Base-by-base conservation (phyloP, 2,888 invertebrate species). In the Agrotis segetum region DNA sequence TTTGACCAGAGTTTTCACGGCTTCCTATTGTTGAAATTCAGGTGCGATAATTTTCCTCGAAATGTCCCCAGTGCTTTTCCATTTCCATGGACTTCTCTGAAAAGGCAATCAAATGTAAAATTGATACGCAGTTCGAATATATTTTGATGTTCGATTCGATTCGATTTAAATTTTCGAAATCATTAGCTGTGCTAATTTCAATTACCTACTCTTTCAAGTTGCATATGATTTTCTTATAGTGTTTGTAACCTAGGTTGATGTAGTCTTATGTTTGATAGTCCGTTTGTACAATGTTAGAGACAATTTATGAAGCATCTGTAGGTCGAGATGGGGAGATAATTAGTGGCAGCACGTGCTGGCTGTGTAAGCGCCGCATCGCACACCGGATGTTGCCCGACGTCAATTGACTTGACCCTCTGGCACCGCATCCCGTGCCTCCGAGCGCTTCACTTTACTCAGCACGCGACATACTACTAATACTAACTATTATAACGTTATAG, bases 331-430 rank as follows among this genome's bases (percentile, higher is more conserved):
- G 75, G 74, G 71, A 83, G 82, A 87, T 89, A 90, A 91, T 90
- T 90, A 88, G 74, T 83, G 77, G 84, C 83, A 88, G 92, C 93
- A 92, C 94, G 94, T 93, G 93, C 91, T 85, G 83, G 93, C 91
- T 85, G 83, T 85, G 85, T 87, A 85, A 85, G 87, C 88, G 88
- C 84, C 89, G 88, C 89, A 87, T 87, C 90, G 89, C 84, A 84
- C 86, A 88, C 92, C 95, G 95, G 95, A 94, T 93, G 94, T 93
- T 88, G 88, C 90, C 89, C 93, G 91, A 89, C 93, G 91, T 93
- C 94, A 95, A 95, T 96, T 95, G 95, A 94, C 92, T 95, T 95
- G 95, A 95, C 95, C 95, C 94, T 91, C 93, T 92, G 93, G 88
- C 91, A 89, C 85, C 90, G 88, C 90, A 91, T 93, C 92, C 93